Base-by-base conservation (phyloP, 2,797 vertebrate species). In the Lutjanus argentimaculatus region DNA sequence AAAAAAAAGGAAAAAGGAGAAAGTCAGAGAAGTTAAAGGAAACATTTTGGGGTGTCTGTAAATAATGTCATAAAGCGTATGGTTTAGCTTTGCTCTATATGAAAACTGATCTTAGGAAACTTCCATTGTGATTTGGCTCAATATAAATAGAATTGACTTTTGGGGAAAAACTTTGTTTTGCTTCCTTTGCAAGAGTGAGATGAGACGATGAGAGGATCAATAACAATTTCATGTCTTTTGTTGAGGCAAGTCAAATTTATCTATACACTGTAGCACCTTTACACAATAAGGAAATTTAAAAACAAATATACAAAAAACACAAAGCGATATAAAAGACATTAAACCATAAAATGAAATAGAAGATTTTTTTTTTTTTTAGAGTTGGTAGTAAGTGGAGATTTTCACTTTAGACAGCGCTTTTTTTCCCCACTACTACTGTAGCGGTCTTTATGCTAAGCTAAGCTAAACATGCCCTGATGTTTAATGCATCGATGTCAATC, bases 1-100 rank as follows among this genome's bases (percentile, higher is more conserved):
- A 11, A 15, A 53, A 43, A 25, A 17, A 25, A 1, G 13, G 64
- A 48, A 22, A 15, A 22, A 6, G 7, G 12, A 45, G 10, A 8
- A 15, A 40, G 19, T 13, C 8, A 2, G 7, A 9, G 51, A 56
- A 9, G 48, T 70, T 79, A 19, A 74, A 81, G 74, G 17, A 53
- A 59, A 48, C n/a, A 74, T 17, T 80, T 51, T 14, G 9, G n/a
- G 13, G 30, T 36, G 4, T 36, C 30, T 36, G 30, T 36, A 36
- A 36, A 36, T 36, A 36, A 36, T 36, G 30, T 36, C 30, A 36
- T 36, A 36, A 36, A 36, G 30, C 6, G 30, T 36, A 36, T 6
- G 30, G 30, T 36, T 36, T 36, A 36, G 30, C 30, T 36, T 36
- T 36, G 30, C 30, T 36, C 4, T 36, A 36, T 3, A 36, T 36